phyloP scores from a whole-genome alignment of 2,888 invertebrate species.

The Sepioteuthis lessoniana region DNA sequence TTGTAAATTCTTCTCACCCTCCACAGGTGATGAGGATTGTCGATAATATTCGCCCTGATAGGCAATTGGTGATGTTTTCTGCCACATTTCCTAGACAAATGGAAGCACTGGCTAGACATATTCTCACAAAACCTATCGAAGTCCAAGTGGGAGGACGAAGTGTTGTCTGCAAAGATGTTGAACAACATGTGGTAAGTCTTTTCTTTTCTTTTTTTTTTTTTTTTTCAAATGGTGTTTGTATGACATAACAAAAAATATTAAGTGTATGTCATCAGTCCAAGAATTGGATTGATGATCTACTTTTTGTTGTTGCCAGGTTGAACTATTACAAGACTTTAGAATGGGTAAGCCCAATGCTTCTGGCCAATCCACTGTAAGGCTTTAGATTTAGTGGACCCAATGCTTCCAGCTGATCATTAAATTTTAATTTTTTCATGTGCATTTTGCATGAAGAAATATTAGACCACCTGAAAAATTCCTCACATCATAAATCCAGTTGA shows the following conservation, averaged over 20 bases:
- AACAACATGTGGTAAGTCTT: slow-evolving; percentile 87
- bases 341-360: too few species aligned
- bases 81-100: slow-evolving; percentile 99
- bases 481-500: too few species aligned
- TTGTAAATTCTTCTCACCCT: too few species aligned
- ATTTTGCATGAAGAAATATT: too few species aligned
- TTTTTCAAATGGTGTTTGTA: too few species aligned
- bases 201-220: not conserved
- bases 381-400: too few species aligned
- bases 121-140: slow-evolving; percentile 95
- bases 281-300: not conserved
- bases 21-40: slow-evolving; percentile 93
- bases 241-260: not conserved
- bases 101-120: slow-evolving; percentile 96
- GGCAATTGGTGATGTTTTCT: slow-evolving; percentile 98
- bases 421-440: too few species aligned
- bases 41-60: slow-evolving; percentile 95
- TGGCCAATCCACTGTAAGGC: too few species aligned
- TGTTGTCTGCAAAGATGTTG: slow-evolving; percentile 97
- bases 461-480: too few species aligned
- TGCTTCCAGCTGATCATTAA: too few species aligned
- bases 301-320: not conserved
- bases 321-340: too few species aligned
- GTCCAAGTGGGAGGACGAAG: slow-evolving; percentile 92
- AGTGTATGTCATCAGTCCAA: too few species aligned